Percentiles rank a stretch among this genome's conserved stretches.
Conservation (phyloP, 2,888 invertebrate species). For the Alcis repandata region DNA sequence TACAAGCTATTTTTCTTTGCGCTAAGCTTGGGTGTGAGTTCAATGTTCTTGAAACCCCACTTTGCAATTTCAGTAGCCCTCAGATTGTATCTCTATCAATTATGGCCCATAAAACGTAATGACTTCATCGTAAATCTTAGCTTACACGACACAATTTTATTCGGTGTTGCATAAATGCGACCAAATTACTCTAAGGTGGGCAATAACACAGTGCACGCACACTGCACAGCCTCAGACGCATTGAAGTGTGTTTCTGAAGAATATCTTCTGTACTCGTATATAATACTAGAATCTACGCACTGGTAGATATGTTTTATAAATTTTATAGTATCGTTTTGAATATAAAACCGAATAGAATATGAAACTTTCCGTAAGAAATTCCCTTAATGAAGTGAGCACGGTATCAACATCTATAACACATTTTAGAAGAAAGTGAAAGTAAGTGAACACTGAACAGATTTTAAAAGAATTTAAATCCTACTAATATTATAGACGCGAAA, state of each 20-base stretch:
- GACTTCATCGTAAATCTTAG: conserved; percentile 85
- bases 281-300: background rate
- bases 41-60: conserved; percentile 77
- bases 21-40: conserved; percentile 70
- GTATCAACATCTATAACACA: too few relatives aligned
- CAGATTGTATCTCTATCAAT: conserved; percentile 85
- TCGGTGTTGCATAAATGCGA: conserved; percentile 82
- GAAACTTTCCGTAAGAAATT: too few relatives aligned
- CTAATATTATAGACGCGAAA: too few relatives aligned
- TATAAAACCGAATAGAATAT: too few relatives aligned
- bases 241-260: background rate
- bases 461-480: too few relatives aligned
- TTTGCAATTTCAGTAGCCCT: conserved; percentile 81
- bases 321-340: too few relatives aligned
- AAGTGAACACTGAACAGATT: too few relatives aligned
- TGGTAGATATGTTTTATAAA: too few relatives aligned
- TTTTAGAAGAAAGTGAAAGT: too few relatives aligned
- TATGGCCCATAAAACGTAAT: conserved; percentile 85
- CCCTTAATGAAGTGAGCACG: too few relatives aligned
- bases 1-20: conserved; percentile 77
- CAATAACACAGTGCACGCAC: conserved; percentile 1
- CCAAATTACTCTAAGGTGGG: conserved; percentile 65
- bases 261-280: background rate
- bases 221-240: background rate
- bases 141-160: conserved; percentile 83